Percentiles rank a stretch among this genome's conserved stretches.
Evolutionary conservation across 2,888 invertebrate species (phyloP).

Genomic region (Mesochorus sp.): DNA sequence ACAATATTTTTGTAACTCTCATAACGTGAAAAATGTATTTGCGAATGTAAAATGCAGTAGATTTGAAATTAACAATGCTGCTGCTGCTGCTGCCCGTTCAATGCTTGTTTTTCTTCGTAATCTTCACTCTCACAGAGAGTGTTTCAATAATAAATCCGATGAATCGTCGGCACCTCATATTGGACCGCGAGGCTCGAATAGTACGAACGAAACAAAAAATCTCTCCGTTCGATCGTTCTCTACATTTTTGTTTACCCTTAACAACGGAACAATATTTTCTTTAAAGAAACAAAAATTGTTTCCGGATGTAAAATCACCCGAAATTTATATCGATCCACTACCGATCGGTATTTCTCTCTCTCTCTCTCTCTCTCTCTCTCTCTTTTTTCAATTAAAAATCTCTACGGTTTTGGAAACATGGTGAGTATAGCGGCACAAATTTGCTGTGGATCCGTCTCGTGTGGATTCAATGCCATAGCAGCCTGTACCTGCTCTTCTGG

Average conservation of each 20-base stretch:
- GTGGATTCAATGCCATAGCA: constrained; percentile 94
- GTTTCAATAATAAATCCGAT: constrained; percentile 55
- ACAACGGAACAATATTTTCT: not conserved
- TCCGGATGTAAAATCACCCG: not conserved
- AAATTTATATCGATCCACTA: not conserved
- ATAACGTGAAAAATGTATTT: constrained; percentile 4
- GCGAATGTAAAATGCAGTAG: constrained; percentile 4
- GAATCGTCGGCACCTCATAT: constrained; percentile 63
- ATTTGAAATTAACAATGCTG: too few relatives aligned
- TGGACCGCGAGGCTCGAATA: constrained; percentile 31
- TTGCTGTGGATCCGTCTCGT: constrained; percentile 94
- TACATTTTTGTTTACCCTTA: not conserved
- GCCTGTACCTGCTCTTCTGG: constrained; percentile 94
- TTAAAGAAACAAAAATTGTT: constrained; percentile 1
- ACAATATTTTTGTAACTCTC: constrained; percentile 2
- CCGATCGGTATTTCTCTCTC: not conserved
- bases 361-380: not conserved
- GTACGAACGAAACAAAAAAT: constrained; percentile 33
- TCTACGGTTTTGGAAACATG: constrained; percentile 86
- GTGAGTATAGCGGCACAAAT: constrained; percentile 94
- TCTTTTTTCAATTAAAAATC: not conserved
- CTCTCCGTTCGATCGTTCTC: not conserved
- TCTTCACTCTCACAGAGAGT: constrained; percentile 61
- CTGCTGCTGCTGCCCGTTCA: constrained; percentile 40
- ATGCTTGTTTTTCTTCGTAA: constrained; percentile 30